Base-by-base conservation (phyloP, 2,888 invertebrate species). In the Notodonta ziczac region DNA sequence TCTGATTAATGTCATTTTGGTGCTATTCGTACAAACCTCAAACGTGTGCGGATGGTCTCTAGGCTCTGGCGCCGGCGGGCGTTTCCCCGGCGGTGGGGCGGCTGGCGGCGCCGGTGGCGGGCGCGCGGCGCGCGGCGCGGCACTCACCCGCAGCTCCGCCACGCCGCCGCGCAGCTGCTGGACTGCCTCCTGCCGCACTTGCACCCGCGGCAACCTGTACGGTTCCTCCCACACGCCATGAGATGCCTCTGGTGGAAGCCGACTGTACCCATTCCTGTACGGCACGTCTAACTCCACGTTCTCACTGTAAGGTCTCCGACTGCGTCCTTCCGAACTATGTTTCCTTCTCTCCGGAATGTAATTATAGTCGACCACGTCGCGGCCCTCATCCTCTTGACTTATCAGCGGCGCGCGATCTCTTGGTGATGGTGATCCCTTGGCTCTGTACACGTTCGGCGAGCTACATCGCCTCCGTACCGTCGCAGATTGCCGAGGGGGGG, bases 141-240 rank as follows among this genome's bases (percentile, higher is more conserved):
- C 83, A 67, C 93, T 93, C 53, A 93, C 93, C 56, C 92, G 84
- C 57, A 93, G 74, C 72, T 93, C 93, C 7, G 93, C 87, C 1
- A 93, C 87, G 54, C 92, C 89, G 69, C 88, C 88, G 39, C 88
- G 82, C 55, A 93, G 72, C 66, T 91, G 91, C 61, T 90, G 88
- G 52, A 93, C 82, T n/a, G 90, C 81, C 59, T 92, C 93, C 60
- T 89, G 93, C 5, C 86, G 72, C 14, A 82, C 74, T 63, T 93
- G 93, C n/a, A 88, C 93, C 7, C 93, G 81, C 0, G 93, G 93
- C 60, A 93, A 74, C 67, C 89, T 83, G 65, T 93, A 93, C 5
- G 93, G 91, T 67, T 93, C 93, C 59, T 93, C 93, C 93, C 93
- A 93, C 60, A 93, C 63, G 50, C 86, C 83, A 39, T 90, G 89